Base-by-base conservation (phyloP, 2,888 invertebrate species). In the Caenorhabditis sp. region DNA sequence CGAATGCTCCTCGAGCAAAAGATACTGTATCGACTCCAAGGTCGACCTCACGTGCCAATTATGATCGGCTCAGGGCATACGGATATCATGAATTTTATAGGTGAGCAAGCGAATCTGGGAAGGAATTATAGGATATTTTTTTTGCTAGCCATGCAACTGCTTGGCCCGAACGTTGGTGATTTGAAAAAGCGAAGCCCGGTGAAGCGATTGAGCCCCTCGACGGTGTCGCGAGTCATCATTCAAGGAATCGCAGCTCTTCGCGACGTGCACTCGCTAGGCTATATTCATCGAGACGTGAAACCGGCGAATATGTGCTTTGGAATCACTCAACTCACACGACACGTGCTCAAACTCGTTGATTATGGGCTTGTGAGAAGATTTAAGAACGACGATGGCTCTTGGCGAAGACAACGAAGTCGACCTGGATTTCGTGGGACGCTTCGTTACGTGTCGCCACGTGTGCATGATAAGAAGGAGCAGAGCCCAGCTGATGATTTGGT, bases 251-350 rank as follows among this genome's bases (percentile, higher is more conserved):
- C 80, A 3, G 83, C 81, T 31, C 68, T 84, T 4, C 78, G 81
- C 25, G 81, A 81, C 38, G 67, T 85, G 1, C 84, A 84, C 66
- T 61, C 72, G 17, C 70, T 76, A 36, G 84, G 84, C 26, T 84
- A 74, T 61, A 59, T 84, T 21, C 84, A 84, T 65, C 69, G 84
- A 17, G 84, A 84, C 61, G 70, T 84, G 60, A 84, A 84, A 63
- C 84, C 84, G 17, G 81, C 81, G 8, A 84, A 84, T 65, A 77
- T 83, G 76, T 80, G 80, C 50, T 78, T 82, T 49, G 81, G 80
- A 49, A 65, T 81, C 38, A 80, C 78, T 26, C 77, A 80, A 50
- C 67, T 77, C 73, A 66, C 71, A 23, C 70, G 74, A 7, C 78
- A 76, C 57, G 74, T 71, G 25, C 69, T 81, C 8, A 63, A 76